Base-by-base conservation (phyloP, 2,113 vertebrate species). In the Cyprinus carpio region DNA sequence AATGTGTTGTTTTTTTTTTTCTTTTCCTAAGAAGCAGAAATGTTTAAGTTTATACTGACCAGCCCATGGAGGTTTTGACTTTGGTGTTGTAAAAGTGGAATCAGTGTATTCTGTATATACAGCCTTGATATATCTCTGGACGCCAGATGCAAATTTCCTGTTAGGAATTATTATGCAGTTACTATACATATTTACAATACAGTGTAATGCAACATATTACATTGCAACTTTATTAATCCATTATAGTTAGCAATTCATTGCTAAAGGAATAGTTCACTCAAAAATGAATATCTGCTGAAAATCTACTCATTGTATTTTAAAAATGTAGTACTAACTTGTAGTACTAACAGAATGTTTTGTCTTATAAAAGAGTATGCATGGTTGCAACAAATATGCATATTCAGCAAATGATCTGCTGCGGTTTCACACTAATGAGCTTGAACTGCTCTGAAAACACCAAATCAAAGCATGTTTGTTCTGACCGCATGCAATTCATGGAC, bases 81-180 rank as follows among this genome's bases (percentile, higher is more conserved):
- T 97, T 82, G 93, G 93, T 67, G 92, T 89, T 0, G 86, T 92
- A 89, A 98, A 99, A 0, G 93, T 95, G 31, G 94, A 91, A 85
- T 99, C 96, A 0, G 90, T 94, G 82, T 95, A 99, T 87, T 98
- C 98, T 85, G 96, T 93, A 86, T 97, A 99, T 75, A 98, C 91
- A 0, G 96, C 97, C 86, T 99, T 99, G 87, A 91, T 96, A 91
- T 96, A 98, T 75, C 92, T 94, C 78, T 91, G 91, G 5, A 56
- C 20, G 23, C 78, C 86, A 67, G 72, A 71, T 20, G 34, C 3
- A 16, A 74, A 54, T 40, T 72, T 84, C 60, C 87, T 91, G 51
- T 75, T 13, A 79, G 67, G 10, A 65, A 81, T 40, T 6, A 86
- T 37, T 34, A 25, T 51, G 18, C 15, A 56, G 23, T 40, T 4